Base-by-base conservation (phyloP, 2,797 vertebrate species). In the Sebastes steindachneri region DNA sequence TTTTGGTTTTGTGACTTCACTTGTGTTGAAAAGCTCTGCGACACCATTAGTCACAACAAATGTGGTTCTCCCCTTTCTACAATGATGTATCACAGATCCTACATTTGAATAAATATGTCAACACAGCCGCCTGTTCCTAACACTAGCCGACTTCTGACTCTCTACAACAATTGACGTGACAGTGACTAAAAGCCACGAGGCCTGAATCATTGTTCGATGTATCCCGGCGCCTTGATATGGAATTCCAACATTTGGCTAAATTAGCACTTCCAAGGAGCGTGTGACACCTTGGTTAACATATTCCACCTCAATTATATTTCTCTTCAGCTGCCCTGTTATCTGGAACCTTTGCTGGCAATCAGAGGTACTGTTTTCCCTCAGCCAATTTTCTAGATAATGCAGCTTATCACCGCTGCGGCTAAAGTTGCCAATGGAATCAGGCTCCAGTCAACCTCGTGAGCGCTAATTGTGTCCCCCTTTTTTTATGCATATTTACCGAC, bases 231-330 rank as follows among this genome's bases (percentile, higher is more conserved):
- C 96, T 97, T 97, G 97, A 98, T 97, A 97, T 87, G 96, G 96
- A 97, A 98, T 97, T 97, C 96, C 95, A 97, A 97, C 97, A 96
- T 97, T 96, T 96, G 96, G 96, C 96, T 97, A 97, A 98, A 98
- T 97, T 97, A 97, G 96, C 96, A 96, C 96, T 97, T 97, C 97
- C 96, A 96, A 97, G 96, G 94, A 96, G 96, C 97, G 94, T 97
- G 97, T 97, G 97, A 99, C 98, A 99, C 97, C 97, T 97, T 98
- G 97, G 97, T 98, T 99, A 99, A 99, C 97, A 97, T 98, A 99
- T 99, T 99, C 97, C 97, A 99, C 98, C 98, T 99, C 98, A 99
- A 99, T 99, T 99, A 99, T 98, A 98, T 98, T 99, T 99, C 97
- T 98, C 97, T 97, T 98, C 97, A 98, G 97, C 96, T 95, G 86